A percentile compares a stretch with the other conserved stretches of the same genome.
Evolutionary conservation across 2,888 invertebrate genomes (phyloP).

Genomic region (Melangyna quadrimaculata): DNA sequence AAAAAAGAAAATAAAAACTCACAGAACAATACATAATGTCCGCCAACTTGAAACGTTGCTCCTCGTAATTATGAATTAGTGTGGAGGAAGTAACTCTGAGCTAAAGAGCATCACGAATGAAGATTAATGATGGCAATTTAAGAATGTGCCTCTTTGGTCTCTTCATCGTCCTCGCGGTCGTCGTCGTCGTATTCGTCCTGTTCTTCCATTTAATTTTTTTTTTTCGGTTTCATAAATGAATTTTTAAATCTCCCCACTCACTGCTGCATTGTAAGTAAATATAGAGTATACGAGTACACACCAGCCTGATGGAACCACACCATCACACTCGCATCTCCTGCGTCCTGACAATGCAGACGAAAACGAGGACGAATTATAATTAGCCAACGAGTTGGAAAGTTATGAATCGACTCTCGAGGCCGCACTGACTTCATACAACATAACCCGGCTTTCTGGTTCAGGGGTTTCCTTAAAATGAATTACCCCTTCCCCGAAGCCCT

Average conservation of each 20-base stretch:
- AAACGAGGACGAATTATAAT: slow-evolving; percentile 57
- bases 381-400: slow-evolving; percentile 72
- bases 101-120: slow-evolving; percentile 72
- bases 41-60: slow-evolving; percentile 70
- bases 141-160: slow-evolving; percentile 51
- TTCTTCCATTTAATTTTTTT: neutral
- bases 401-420: slow-evolving; percentile 67
- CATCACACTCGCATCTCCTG: neutral
- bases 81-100: slow-evolving; percentile 64
- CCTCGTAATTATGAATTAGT: slow-evolving; percentile 71
- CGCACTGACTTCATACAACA: slow-evolving; percentile 4
- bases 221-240: slow-evolving; percentile 63
- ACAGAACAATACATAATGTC: slow-evolving; percentile 68
- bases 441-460: slow-evolving; percentile 4
- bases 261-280: slow-evolving; percentile 44
- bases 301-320: neutral
- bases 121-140: slow-evolving; percentile 70
- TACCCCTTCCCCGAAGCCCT: neutral
- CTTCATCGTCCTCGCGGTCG: slow-evolving; percentile 14
- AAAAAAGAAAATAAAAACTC: slow-evolving; percentile 7
- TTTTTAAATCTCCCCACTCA: slow-evolving; percentile 57
- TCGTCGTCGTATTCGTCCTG: neutral
- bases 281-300: neutral
- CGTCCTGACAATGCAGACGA: slow-evolving; percentile 21
- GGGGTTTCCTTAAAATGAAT: neutral